Evolutionary conservation across 2,888 invertebrate species (phyloP), one percentile per base, ranked within the genome.

Genomic region (Zaprionus lineosus): DNA sequence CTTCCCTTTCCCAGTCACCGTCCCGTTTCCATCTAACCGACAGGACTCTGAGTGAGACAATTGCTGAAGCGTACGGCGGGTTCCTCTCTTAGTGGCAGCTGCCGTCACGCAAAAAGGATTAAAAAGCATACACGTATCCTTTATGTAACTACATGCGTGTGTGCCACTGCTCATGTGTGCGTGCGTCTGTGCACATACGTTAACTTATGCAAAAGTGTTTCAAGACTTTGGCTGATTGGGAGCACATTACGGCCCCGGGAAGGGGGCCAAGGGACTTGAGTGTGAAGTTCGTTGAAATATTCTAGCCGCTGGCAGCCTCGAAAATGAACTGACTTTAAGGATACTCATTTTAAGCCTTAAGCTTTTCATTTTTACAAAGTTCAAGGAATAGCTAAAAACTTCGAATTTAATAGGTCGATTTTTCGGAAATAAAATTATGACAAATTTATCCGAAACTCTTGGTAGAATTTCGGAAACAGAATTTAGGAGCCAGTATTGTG

Each of bases 201-300:
- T 63, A 83, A 83, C 66, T 84, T 85, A 58, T 66, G 85, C 75
- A 60, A 66, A 84, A 85, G 83, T 78, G 60, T 66, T 77, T 85
- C 53, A 85, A 85, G 76, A 74, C 76, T 77, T 75, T 53, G 36
- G 58, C 84, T 73, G 77, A 84, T 78, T 84, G 77, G 70, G 79
- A 77, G 52, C 74, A 51, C 64, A 40, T 56, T 51, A 39, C n/a
- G n/a, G n/a, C n/a, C n/a, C n/a, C n/a, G n/a, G n/a, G n/a, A n/a
- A n/a, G n/a, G n/a, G 33, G 36, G 26, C 21, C 14, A 31, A n/a
- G 52, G 12, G 15, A 18, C 14, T 33, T 34, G 29, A 31, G 44
- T 24, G 15, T 3, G 29, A 43, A 15, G 44, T 33, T 36, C 11
- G 16, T 15, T 16, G 16, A 9, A 24, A 37, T 51, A 21, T 28